phyloP scores from a whole-genome alignment of 2,888 invertebrate species.

The Polyommatus iphigenia region DNA sequence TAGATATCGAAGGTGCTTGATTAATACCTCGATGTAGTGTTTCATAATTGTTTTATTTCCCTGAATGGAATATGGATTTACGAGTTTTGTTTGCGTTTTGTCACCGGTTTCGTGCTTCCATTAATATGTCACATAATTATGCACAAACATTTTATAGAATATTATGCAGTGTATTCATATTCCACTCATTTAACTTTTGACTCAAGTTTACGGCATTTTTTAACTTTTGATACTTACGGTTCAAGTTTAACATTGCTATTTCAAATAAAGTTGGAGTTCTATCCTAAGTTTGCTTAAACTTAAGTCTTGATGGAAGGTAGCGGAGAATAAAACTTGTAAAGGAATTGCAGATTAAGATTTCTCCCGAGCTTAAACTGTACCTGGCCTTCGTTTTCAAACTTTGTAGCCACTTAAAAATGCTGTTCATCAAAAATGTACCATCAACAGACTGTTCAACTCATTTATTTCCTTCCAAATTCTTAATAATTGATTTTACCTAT shows the following conservation, averaged over 20 bases:
- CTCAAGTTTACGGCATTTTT: no score
- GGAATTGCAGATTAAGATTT: constrained; percentile 1
- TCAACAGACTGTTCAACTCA: neutral
- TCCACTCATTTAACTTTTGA: no score
- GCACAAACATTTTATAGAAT: neutral
- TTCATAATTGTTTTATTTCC: neutral
- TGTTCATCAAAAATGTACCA: neutral
- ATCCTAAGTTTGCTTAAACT: neutral
- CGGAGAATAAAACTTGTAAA: neutral
- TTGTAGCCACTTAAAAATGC: neutral
- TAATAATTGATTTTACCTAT: neutral
- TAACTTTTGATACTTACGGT: neutral
- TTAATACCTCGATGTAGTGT: neutral
- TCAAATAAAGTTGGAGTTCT: neutral
- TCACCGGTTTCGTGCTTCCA: neutral
- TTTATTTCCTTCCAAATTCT: neutral
- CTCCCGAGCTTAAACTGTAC: neutral
- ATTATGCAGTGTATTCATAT: neutral
- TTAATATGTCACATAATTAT: neutral
- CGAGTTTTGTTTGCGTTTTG: neutral
- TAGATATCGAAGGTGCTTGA: constrained; percentile 58
- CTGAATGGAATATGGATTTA: neutral
- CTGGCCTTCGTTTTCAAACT: neutral
- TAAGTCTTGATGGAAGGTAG: neutral
- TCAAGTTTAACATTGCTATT: neutral